Conservation (phyloP, 1,140 invertebrate species). For the Drosophila melanogaster region DNA sequence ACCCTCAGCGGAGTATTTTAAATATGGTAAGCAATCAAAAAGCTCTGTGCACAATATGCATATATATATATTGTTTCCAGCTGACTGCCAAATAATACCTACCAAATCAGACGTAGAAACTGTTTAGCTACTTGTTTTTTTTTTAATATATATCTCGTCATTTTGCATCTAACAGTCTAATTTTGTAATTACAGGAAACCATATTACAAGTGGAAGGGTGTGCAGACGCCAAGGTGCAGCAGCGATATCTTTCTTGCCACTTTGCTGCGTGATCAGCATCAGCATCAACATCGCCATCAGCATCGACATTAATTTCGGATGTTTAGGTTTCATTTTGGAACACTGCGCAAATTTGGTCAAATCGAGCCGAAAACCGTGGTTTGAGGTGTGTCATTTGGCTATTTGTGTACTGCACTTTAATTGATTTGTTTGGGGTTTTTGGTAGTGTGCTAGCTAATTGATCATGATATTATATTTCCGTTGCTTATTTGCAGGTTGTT, state of each 20-base stretch:
- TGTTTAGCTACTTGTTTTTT: too few relatives aligned
- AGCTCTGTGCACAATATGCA: neutral
- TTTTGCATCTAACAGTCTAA: too few relatives aligned
- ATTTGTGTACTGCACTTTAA: conserved; percentile 7
- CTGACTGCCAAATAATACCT: too few relatives aligned
- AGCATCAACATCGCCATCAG: conserved; percentile 26
- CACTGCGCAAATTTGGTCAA: conserved; percentile 35
- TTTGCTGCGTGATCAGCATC: conserved; percentile 31
- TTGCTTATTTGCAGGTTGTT: neutral
- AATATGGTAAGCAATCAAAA: neutral
- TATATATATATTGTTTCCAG: too few relatives aligned
- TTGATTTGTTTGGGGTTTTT: neutral
- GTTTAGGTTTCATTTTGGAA: conserved; percentile 36
- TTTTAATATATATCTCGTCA: neutral
- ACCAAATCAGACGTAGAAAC: too few relatives aligned
- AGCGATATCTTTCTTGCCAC: conserved; percentile 15
- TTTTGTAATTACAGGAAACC: neutral
- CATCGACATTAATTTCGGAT: conserved; percentile 42
- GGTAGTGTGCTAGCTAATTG: neutral
- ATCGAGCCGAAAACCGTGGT: conserved; percentile 19
- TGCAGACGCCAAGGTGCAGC: neutral
- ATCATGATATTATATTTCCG: neutral
- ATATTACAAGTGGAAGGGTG: conserved; percentile 4
- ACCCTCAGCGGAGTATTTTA: conserved; percentile 3
- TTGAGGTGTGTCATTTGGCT: neutral